Conservation (phyloP, 2,113 vertebrate genomes). For the Leiothrix lutea region DNA sequence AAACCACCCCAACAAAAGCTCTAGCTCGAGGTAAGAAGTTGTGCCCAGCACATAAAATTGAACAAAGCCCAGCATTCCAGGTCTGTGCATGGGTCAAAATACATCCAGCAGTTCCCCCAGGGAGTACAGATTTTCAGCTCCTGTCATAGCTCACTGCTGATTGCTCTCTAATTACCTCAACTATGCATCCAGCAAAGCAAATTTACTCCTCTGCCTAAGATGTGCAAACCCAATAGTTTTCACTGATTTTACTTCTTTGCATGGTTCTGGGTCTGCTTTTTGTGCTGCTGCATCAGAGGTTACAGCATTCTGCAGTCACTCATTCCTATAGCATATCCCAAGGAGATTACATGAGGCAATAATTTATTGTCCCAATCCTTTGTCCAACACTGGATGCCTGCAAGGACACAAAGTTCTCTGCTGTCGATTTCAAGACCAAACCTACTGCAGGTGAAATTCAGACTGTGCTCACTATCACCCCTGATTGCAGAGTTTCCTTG, state of each 20-base stretch:
- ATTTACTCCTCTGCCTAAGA: not conserved
- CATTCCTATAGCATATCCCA: not conserved
- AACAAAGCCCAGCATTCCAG: not conserved
- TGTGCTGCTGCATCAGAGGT: not conserved
- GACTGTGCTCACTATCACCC: not conserved
- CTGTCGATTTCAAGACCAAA: not conserved
- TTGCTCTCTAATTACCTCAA: not conserved
- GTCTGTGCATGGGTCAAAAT: not conserved
- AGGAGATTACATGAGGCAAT: accelerated
- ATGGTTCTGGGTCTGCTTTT: not conserved
- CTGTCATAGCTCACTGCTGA: not conserved
- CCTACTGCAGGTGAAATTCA: not conserved
- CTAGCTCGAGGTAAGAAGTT: not conserved
- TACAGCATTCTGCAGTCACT: not conserved
- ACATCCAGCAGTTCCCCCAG: not conserved
- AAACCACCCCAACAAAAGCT: not conserved
- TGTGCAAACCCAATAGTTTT: accelerated
- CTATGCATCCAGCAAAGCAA: not conserved
- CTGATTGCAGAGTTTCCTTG: not conserved
- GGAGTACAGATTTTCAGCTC: not conserved
- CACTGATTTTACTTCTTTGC: not conserved
- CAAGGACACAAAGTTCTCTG: not conserved
- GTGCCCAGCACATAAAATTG: not conserved
- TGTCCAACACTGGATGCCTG: not conserved
- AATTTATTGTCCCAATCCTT: not conserved